Percentiles rank a stretch among this genome's conserved stretches.
Evolutionary conservation across 2,888 invertebrate genomes (phyloP).

Genomic region (Dichetophora obliterata): DNA sequence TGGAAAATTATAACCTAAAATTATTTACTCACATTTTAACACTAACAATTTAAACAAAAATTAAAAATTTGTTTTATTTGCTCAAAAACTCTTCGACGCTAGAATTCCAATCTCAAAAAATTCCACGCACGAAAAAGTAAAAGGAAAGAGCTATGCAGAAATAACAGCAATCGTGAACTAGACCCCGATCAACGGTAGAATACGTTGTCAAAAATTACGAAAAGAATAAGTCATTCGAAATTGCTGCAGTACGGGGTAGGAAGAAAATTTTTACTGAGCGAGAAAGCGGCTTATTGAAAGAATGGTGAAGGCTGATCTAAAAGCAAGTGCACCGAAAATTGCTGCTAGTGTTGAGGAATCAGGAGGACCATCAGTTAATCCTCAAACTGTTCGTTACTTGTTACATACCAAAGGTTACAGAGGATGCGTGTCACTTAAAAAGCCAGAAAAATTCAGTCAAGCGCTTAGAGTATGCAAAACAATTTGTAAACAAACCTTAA

Average conservation of each 20-base stretch:
- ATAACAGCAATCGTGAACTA: not conserved
- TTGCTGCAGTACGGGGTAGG: not conserved
- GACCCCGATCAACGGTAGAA: not conserved
- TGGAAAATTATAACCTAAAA: no score
- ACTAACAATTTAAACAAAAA: no score
- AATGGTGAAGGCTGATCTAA: constrained; percentile 18
- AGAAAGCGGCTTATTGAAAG: not conserved
- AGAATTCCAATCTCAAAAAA: not conserved
- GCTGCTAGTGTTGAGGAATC: constrained; percentile 19
- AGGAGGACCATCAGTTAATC: constrained; percentile 26
- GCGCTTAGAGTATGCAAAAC: constrained; percentile 20
- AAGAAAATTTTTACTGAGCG: not conserved
- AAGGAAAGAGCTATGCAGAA: not conserved
- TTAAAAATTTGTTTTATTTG: no score
- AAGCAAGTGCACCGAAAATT: constrained; percentile 15
- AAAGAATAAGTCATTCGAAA: not conserved
- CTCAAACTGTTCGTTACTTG: constrained; percentile 20
- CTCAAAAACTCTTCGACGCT: not conserved
- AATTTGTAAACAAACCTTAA: not conserved
- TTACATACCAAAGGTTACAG: no score
- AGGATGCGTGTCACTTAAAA: not conserved
- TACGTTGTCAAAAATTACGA: not conserved
- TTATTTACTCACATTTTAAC: no score
- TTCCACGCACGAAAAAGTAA: not conserved
- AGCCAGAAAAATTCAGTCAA: constrained; percentile 19